phyloP scores from a whole-genome alignment of 2,113 vertebrate genomes.

The Festucalex cinctus region DNA sequence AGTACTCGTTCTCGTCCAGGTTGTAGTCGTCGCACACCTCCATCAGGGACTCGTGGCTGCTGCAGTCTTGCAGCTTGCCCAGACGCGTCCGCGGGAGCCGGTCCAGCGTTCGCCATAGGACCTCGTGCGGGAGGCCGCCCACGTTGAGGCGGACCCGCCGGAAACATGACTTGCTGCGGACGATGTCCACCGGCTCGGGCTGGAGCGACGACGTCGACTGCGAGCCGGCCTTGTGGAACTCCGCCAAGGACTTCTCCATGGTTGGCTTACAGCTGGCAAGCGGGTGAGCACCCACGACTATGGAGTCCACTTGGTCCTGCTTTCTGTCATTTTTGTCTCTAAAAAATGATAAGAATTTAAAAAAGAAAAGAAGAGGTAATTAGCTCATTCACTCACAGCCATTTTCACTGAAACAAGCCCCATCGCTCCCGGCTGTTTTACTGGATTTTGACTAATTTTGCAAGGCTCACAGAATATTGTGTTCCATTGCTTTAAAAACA shows the following conservation, averaged over 20 bases:
- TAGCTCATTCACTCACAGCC: too few species aligned
- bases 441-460: too few species aligned
- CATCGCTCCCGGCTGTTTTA: too few species aligned
- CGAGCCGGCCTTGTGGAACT: slow-evolving; percentile 88
- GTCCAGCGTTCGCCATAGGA: slow-evolving; percentile 96
- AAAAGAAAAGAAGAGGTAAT: slow-evolving; percentile 2
- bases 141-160: slow-evolving; percentile 93
- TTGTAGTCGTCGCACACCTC: slow-evolving; percentile 97
- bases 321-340: slow-evolving; percentile 81
- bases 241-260: slow-evolving; percentile 82
- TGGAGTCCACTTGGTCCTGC: slow-evolving; percentile 66
- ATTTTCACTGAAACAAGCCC: too few species aligned
- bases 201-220: slow-evolving; percentile 90
- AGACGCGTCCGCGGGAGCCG: slow-evolving; percentile 90
- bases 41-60: slow-evolving; percentile 91
- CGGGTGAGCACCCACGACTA: slow-evolving; percentile 45
- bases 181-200: slow-evolving; percentile 91
- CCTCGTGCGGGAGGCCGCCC: slow-evolving; percentile 95
- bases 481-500: too few species aligned
- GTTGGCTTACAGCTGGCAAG: slow-evolving; percentile 47
- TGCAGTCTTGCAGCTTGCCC: slow-evolving; percentile 92
- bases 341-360: too few species aligned
- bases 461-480: too few species aligned
- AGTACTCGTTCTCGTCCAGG: slow-evolving; percentile 96
- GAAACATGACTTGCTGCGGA: slow-evolving; percentile 92